Evolutionary conservation across 1,140 invertebrate species (phyloP).

Genomic region (Zaprionus camerounensis): DNA sequence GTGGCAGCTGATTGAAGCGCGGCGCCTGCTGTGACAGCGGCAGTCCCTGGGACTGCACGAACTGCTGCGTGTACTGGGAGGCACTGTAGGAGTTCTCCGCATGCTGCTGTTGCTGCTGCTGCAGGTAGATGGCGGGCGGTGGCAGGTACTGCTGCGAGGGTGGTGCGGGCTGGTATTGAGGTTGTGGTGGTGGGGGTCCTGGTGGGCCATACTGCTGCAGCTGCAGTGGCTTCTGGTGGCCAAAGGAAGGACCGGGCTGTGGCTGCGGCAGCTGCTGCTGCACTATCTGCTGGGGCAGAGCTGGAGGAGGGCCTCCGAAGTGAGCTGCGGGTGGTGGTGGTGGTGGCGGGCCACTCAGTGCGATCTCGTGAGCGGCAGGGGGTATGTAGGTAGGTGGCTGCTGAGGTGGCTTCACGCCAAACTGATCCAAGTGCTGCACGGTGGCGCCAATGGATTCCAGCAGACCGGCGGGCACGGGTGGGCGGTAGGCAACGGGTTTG

Average conservation of each 20-base stretch:
- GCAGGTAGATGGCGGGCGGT: conserved; percentile 31
- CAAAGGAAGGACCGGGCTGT: conserved; percentile 59
- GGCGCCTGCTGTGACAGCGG: conserved; percentile 67
- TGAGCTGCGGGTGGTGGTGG: conserved; percentile 44
- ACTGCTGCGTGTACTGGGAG: conserved; percentile 61
- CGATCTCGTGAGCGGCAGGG: conserved; percentile 86
- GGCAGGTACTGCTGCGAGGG: conserved; percentile 61
- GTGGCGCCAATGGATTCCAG: conserved; percentile 87
- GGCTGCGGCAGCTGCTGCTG: conserved; percentile 72
- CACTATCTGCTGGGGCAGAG: conserved; percentile 38
- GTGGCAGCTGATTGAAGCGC: conserved; percentile 59
- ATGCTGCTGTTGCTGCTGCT: conserved; percentile 59
- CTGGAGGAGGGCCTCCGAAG: conserved; percentile 42
- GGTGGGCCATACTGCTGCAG: conserved; percentile 47
- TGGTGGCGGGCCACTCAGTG: conserved; percentile 56
- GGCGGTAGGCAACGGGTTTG: conserved; percentile 88
- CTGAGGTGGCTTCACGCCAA: conserved; percentile 76
- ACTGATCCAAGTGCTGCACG: conserved; percentile 85
- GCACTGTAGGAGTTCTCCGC: conserved; percentile 62
- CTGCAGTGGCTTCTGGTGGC: conserved; percentile 43
- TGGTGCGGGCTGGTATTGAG: conserved; percentile 41
- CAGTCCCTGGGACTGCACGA: conserved; percentile 66
- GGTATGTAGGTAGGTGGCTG: conserved; percentile 87
- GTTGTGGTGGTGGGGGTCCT: conserved; percentile 38
- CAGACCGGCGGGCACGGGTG: conserved; percentile 88